Evolutionary conservation across 2,797 vertebrate genomes (phyloP).

Genomic region (Poecilia wingei): DNA sequence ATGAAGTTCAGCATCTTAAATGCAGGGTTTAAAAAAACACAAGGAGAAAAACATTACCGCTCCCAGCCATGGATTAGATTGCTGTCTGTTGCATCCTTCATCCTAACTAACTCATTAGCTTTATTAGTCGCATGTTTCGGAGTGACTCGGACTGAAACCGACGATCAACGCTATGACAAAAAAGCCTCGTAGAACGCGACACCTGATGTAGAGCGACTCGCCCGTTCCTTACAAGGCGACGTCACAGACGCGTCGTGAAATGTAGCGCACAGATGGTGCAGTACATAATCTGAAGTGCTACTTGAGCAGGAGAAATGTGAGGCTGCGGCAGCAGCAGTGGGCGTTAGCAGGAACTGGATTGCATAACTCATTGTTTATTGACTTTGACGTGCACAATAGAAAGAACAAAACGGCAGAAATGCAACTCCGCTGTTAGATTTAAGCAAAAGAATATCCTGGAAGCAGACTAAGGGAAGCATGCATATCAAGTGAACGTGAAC

Average conservation of each 20-base stretch:
- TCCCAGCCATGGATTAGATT: not conserved
- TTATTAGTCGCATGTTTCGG: not conserved
- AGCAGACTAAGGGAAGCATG: not conserved
- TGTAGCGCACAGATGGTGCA: not conserved
- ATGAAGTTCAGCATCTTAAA: not conserved
- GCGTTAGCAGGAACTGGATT: not conserved
- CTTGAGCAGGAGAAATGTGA: not conserved
- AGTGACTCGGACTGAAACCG: not conserved
- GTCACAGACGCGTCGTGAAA: not conserved
- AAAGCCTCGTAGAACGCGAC: not conserved
- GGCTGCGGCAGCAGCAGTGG: not conserved
- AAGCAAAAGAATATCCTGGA: not conserved
- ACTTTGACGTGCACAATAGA: not conserved
- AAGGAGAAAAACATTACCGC: not conserved
- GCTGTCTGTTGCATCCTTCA: not conserved
- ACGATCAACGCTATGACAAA: not conserved
- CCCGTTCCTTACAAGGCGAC: not conserved
- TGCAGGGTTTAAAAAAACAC: not conserved
- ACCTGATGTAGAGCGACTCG: not conserved
- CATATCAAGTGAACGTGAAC: not conserved
- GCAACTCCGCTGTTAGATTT: not conserved
- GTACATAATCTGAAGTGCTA: not conserved
- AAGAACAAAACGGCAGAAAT: not conserved
- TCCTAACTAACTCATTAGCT: not conserved
- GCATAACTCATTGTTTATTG: conserved; percentile 7